A percentile compares a stretch with the other conserved stretches of the same genome.
Conservation (phyloP, 2,797 vertebrate species). For the Artibeus lituratus region DNA sequence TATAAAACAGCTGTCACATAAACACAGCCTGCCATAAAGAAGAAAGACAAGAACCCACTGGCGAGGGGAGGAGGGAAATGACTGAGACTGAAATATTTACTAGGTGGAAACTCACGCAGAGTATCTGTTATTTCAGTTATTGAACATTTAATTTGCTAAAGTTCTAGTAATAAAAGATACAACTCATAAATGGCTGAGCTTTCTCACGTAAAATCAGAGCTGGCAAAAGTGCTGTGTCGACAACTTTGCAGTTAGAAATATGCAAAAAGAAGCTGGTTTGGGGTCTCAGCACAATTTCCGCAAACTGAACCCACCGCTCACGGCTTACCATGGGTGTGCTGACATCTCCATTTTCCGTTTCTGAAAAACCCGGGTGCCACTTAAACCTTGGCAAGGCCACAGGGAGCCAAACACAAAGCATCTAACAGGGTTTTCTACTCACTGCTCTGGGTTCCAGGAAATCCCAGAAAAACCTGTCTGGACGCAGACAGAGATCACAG, state of each 20-base stretch:
- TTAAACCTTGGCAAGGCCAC: constrained; percentile 32
- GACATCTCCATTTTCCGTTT: constrained; percentile 50
- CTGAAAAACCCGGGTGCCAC: constrained; percentile 33
- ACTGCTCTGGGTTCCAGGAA: background rate
- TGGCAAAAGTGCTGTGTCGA: constrained; percentile 48
- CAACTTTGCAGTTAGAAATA: constrained; percentile 59
- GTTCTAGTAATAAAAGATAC: constrained; percentile 38
- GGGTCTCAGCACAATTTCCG: constrained; percentile 38
- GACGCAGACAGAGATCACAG: background rate
- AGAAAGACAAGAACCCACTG: constrained; percentile 19
- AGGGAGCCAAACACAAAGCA: background rate
- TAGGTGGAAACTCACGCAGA: background rate
- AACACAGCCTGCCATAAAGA: constrained; percentile 55
- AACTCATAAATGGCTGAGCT: constrained; percentile 25
- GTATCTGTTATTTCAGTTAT: constrained; percentile 31
- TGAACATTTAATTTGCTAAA: constrained; percentile 52
- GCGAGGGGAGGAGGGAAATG: background rate
- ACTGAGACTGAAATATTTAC: constrained; percentile 18
- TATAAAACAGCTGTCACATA: constrained; percentile 67
- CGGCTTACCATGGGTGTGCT: background rate
- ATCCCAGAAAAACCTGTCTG: background rate
- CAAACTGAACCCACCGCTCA: background rate
- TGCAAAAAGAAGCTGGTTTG: constrained; percentile 63
- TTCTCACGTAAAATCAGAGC: constrained; percentile 44
- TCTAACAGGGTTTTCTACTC: background rate